phyloP scores from a whole-genome alignment of 2,888 invertebrate genomes.

The Hyles lineata region DNA sequence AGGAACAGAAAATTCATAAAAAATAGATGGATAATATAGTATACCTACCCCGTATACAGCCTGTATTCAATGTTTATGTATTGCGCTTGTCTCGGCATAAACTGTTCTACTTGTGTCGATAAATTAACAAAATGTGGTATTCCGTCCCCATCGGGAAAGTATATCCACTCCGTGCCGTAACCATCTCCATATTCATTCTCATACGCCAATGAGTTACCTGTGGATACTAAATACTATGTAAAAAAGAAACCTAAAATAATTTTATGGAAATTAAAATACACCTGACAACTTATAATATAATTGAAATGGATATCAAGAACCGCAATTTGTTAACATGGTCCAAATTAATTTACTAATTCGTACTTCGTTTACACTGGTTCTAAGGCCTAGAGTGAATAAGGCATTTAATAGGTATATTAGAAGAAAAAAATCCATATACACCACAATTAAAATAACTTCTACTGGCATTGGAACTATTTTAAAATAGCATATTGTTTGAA shows the following conservation, averaged over 20 bases:
- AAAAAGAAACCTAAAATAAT: neutral
- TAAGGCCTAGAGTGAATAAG: no score
- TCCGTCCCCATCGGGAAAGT: slow-evolving; percentile 74
- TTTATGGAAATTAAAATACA: neutral
- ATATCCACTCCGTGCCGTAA: slow-evolving; percentile 76
- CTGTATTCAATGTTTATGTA: slow-evolving; percentile 60
- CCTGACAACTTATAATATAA: no score
- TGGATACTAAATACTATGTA: neutral
- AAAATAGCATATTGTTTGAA: no score
- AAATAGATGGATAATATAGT: neutral
- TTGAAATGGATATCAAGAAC: no score
- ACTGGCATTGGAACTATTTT: no score
- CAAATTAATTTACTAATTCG: no score
- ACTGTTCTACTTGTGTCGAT: slow-evolving; percentile 37
- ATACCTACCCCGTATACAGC: slow-evolving; percentile 73
- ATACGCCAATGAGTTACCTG: slow-evolving; percentile 34
- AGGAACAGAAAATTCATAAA: no score
- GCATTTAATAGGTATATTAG: no score
- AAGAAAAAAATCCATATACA: no score
- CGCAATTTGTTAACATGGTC: no score
- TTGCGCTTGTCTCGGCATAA: slow-evolving; percentile 30
- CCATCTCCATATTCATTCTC: slow-evolving; percentile 47
- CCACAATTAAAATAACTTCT: no score
- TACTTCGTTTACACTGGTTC: no score
- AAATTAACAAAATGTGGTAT: slow-evolving; percentile 59